A percentile compares a stretch with the other conserved stretches of the same genome.
These are phyloP conservation scores for Xenopus petersii DNA, from an alignment of 2,797 vertebrate genomes.

Conservation along the genomic window DNA sequence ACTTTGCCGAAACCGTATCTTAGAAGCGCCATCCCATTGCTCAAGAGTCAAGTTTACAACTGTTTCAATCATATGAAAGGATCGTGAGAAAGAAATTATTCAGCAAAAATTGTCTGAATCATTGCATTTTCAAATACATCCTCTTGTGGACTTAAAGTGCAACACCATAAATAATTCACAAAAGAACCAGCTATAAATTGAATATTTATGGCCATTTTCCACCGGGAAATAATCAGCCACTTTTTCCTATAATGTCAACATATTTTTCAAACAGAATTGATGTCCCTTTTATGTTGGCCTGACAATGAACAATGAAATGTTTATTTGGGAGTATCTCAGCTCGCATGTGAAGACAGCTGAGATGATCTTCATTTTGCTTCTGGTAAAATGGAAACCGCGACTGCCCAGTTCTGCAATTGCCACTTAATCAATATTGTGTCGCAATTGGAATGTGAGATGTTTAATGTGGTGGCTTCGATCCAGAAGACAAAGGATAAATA, in stretches of 20 bases:
- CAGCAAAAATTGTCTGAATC: slow-evolving; percentile 39
- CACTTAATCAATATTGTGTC: slow-evolving; percentile 29
- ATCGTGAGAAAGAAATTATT: slow-evolving; percentile 37
- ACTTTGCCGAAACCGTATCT: slow-evolving; percentile 26
- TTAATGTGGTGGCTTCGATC: slow-evolving; percentile 30
- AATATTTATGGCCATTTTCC: slow-evolving; percentile 46
- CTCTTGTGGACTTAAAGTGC: slow-evolving; percentile 42
- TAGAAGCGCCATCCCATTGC: slow-evolving; percentile 28
- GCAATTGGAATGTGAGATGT: slow-evolving; percentile 21
- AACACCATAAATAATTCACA: slow-evolving; percentile 42
- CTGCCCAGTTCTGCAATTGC: slow-evolving; percentile 29
- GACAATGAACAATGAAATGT: slow-evolving; percentile 46
- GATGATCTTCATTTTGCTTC: slow-evolving; percentile 28
- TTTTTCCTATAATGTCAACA: slow-evolving; percentile 38
- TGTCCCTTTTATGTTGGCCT: slow-evolving; percentile 38
- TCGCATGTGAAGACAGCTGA: slow-evolving; percentile 19
- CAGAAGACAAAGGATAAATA: too few relatives aligned
- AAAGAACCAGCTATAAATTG: slow-evolving; percentile 44
- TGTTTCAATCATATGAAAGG: slow-evolving; percentile 37
- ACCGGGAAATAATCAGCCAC: slow-evolving; percentile 47
- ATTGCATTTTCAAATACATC: slow-evolving; percentile 49
- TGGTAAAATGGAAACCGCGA: slow-evolving; percentile 19
- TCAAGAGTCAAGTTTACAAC: slow-evolving; percentile 33
- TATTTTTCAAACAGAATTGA: slow-evolving; percentile 44
- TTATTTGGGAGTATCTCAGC: slow-evolving; percentile 10